Evolutionary conservation across 2,113 vertebrate genomes (phyloP).

Genomic region (Mixornis gularis): DNA sequence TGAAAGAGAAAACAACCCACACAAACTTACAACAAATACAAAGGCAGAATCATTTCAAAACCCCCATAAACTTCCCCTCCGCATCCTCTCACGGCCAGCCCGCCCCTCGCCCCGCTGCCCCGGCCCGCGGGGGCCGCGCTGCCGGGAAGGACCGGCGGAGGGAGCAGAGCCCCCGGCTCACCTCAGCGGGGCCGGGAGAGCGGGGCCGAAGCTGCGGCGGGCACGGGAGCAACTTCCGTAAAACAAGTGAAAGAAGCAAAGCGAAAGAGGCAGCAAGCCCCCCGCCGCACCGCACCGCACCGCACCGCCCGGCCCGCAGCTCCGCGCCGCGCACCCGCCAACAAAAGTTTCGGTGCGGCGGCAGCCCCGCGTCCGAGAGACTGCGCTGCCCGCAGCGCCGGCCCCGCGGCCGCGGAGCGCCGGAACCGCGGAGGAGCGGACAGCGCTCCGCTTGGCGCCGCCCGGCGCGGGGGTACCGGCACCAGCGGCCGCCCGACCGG

Average conservation of each 20-base stretch:
- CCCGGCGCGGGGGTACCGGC: neutral
- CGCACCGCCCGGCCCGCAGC: neutral
- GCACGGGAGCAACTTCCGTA: slow-evolving; percentile 64
- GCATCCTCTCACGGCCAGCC: neutral
- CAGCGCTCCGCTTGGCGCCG: neutral
- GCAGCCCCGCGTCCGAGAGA: neutral
- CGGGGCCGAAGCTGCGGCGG: neutral
- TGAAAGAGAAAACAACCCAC: slow-evolving; percentile 65
- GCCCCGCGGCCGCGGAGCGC: neutral
- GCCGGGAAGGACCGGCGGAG: neutral
- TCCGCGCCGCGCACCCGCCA: neutral
- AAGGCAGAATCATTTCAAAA: slow-evolving; percentile 59
- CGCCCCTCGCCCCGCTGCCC: neutral
- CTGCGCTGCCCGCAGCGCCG: neutral
- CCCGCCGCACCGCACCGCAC: neutral
- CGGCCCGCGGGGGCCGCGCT: neutral
- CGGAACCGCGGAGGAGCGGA: neutral
- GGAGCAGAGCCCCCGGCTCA: neutral
- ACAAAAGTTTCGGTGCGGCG: slow-evolving; percentile 15
- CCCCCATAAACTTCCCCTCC: slow-evolving; percentile 64
- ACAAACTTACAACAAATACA: slow-evolving; percentile 36
- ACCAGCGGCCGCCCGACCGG: neutral
- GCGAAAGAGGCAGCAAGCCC: slow-evolving; percentile 54
- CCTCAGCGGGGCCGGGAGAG: neutral
- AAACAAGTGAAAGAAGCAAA: slow-evolving; percentile 70